phyloP scores from a whole-genome alignment of 2,113 vertebrate species.

The Riparia riparia region DNA sequence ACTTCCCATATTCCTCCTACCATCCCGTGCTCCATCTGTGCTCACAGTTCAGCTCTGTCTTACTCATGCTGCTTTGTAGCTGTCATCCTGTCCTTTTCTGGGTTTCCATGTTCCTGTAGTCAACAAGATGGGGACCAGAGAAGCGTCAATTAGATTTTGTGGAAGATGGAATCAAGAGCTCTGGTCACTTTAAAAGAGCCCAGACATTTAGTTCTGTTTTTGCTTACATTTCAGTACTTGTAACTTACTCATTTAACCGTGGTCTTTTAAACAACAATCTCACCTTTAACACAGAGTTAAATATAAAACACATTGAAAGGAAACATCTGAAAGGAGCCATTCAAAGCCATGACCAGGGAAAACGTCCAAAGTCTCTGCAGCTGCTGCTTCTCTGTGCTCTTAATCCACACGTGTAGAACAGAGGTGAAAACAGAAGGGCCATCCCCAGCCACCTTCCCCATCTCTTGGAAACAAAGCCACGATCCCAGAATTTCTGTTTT shows the following conservation, averaged over 20 bases:
- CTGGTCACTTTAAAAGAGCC: neutral
- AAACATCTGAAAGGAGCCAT: neutral
- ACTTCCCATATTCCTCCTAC: neutral
- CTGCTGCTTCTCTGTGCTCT: neutral
- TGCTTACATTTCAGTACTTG: neutral
- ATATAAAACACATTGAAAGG: neutral
- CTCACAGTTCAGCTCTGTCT: neutral
- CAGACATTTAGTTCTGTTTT: neutral
- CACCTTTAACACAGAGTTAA: neutral
- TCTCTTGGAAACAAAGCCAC: conserved; percentile 52
- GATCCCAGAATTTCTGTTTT: conserved; percentile 65
- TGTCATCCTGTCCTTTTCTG: neutral
- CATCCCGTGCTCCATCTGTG: neutral
- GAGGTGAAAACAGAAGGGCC: neutral
- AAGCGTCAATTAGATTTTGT: neutral
- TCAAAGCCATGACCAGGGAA: neutral
- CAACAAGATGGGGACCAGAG: neutral
- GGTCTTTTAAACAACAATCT: neutral
- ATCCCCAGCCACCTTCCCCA: neutral
- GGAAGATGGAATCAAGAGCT: neutral
- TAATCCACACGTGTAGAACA: neutral
- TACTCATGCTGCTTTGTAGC: neutral
- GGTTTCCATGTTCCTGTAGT: neutral
- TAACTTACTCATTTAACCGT: neutral
- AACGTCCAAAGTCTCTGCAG: neutral